A percentile compares a stretch with the other conserved stretches of the same genome.
These are phyloP conservation scores for Pseudoatta argentina DNA, from an alignment of 1,140 invertebrate genomes.

Conservation along the genomic window DNA sequence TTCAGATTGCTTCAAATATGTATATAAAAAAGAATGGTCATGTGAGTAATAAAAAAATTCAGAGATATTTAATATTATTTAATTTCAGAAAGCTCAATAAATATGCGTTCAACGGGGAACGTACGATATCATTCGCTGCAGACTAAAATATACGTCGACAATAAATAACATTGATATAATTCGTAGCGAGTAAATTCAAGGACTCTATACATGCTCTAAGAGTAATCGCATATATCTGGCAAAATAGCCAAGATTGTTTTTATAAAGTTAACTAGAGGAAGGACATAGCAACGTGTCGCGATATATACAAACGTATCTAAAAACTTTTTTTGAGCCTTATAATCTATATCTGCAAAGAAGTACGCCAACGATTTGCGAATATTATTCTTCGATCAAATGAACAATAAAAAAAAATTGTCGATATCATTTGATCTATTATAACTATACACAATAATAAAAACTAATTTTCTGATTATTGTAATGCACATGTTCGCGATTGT, in stretches of 20 bases:
- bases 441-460: background rate
- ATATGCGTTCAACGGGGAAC: slow-evolving; percentile 56
- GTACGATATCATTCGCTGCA: slow-evolving; percentile 8
- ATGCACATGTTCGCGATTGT: background rate
- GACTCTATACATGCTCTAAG: slow-evolving; percentile 9
- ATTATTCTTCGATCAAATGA: slow-evolving; percentile 19
- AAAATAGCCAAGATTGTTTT: slow-evolving; percentile 30
- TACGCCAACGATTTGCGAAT: slow-evolving; percentile 21
- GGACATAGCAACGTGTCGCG: slow-evolving; percentile 5
- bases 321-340: slow-evolving; percentile 24
- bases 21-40: background rate
- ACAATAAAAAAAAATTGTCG: slow-evolving; percentile 24
- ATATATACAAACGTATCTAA: slow-evolving; percentile 35
- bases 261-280: slow-evolving; percentile 46
- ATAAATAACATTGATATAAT: slow-evolving; percentile 68
- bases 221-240: slow-evolving; percentile 24
- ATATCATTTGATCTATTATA: no score
- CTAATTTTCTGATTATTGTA: slow-evolving; percentile 28
- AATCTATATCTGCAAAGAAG: slow-evolving; percentile 23
- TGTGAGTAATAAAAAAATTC: slow-evolving; percentile 21
- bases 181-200: slow-evolving; percentile 46
- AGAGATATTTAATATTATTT: slow-evolving; percentile 48
- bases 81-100: slow-evolving; percentile 65
- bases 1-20: background rate
- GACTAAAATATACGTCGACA: slow-evolving; percentile 64